A percentile compares a stretch with the other conserved stretches of the same genome.
These are phyloP conservation scores for Sinodicranocentrus sp. DNA, from an alignment of 2,888 invertebrate species.

Conservation along the genomic window DNA sequence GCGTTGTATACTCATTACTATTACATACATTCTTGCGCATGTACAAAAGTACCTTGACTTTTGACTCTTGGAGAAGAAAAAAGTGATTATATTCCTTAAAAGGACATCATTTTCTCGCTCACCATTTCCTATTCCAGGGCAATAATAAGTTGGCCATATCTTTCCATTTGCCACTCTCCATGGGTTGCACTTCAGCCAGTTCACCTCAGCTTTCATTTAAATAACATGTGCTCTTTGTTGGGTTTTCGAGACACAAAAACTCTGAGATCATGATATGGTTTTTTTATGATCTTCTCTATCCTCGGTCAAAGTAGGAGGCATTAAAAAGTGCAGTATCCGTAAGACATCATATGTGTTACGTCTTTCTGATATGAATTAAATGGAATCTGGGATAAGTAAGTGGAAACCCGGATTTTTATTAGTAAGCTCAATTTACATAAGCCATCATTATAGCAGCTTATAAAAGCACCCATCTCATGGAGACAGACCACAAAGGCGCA, in stretches of 20 bases:
- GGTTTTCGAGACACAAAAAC: background rate
- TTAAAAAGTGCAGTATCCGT: conserved; percentile 3
- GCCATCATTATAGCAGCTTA: conserved; percentile 12
- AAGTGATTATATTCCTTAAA: conserved; percentile 59
- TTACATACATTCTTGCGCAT: too few species aligned
- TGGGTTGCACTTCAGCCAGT: background rate
- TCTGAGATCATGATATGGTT: conserved; percentile 1
- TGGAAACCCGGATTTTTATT: conserved; percentile 65
- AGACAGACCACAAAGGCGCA: conserved; percentile 25
- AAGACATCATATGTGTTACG: conserved; percentile 18
- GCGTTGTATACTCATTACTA: too few species aligned
- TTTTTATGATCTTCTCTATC: conserved; percentile 10
- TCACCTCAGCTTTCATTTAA: too few species aligned
- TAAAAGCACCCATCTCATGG: conserved; percentile 34
- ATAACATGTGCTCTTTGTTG: too few species aligned
- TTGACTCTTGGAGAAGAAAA: background rate
- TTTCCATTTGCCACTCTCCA: conserved; percentile 39
- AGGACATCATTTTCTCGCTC: conserved; percentile 59
- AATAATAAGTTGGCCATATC: conserved; percentile 29
- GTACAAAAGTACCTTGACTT: conserved; percentile 32
- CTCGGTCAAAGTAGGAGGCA: conserved; percentile 25
- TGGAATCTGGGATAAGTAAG: conserved; percentile 57
- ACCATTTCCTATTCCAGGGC: conserved; percentile 40
- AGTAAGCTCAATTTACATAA: conserved; percentile 53
- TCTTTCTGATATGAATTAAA: conserved; percentile 65